These are phyloP conservation scores for Platynereis dumerilii DNA, from an alignment of 2,888 invertebrate species.

Conservation along the genomic window DNA sequence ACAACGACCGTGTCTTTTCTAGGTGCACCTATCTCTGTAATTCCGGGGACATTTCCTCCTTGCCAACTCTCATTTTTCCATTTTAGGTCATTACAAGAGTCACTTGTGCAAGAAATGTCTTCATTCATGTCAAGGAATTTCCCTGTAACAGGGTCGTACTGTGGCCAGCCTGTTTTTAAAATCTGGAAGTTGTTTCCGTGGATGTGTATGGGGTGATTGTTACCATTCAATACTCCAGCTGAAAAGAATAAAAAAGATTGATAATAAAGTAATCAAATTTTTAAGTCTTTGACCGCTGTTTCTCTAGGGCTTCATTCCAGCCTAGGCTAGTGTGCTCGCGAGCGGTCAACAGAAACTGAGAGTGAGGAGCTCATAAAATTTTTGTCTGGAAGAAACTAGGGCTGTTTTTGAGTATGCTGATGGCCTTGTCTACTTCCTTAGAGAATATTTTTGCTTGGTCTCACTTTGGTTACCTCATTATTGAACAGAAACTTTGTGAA, in stretches of 20 bases:
- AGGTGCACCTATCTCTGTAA: conserved; percentile 34
- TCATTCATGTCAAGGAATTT: conserved; percentile 14
- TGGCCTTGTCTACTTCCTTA: too few relatives aligned
- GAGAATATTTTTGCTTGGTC: too few relatives aligned
- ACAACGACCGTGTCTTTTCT: conserved; percentile 55
- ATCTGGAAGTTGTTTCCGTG: conserved; percentile 31
- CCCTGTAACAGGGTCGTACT: conserved; percentile 27
- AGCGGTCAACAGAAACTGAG: too few relatives aligned
- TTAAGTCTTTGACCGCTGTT: too few relatives aligned
- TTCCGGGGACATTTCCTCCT: conserved; percentile 24
- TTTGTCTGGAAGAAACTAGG: too few relatives aligned
- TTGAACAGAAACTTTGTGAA: too few relatives aligned
- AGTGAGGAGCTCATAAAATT: too few relatives aligned
- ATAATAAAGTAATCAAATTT: too few relatives aligned
- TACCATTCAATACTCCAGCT: conserved; percentile 25
- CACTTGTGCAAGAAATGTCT: conserved; percentile 32
- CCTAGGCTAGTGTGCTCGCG: too few relatives aligned
- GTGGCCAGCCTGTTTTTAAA: conserved; percentile 28
- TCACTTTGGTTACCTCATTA: too few relatives aligned
- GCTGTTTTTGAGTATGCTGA: too few relatives aligned
- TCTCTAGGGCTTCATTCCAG: too few relatives aligned
- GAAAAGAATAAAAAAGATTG: neutral
- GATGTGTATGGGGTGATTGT: conserved; percentile 29
- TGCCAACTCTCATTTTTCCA: conserved; percentile 29
- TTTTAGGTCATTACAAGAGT: conserved; percentile 28